Percentiles rank a stretch among this genome's conserved stretches.
Conservation (phyloP, 2,113 vertebrate genomes). For the Lichenostomus cassidix region DNA sequence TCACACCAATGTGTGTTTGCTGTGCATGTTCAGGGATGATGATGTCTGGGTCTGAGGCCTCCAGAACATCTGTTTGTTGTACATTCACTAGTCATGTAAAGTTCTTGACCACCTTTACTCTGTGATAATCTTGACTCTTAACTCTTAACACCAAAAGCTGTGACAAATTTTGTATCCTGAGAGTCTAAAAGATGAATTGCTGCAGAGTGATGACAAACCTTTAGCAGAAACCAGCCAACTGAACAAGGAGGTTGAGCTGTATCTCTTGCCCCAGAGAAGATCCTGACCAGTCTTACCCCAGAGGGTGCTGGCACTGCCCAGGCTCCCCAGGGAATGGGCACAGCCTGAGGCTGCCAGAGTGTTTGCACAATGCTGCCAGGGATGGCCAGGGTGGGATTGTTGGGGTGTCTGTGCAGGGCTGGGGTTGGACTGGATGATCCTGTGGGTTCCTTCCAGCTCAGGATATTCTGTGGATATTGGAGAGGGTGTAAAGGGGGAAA, state of each 20-base stretch:
- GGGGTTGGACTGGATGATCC: neutral
- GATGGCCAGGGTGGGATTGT: rapidly evolving
- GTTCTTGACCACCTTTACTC: neutral
- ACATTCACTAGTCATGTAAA: rapidly evolving
- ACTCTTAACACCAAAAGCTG: neutral
- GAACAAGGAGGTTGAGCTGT: neutral
- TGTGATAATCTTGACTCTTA: neutral
- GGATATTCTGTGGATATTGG: neutral
- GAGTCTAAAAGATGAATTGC: neutral
- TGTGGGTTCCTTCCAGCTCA: neutral
- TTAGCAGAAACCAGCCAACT: neutral
- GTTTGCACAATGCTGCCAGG: rapidly evolving
- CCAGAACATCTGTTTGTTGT: neutral
- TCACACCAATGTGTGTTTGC: neutral
- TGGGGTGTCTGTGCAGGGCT: neutral
- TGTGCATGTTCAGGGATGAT: neutral
- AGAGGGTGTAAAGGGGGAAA: neutral
- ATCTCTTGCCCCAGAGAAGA: neutral
- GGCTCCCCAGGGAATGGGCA: neutral
- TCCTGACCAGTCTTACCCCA: neutral
- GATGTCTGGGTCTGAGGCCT: neutral
- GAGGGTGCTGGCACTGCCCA: neutral
- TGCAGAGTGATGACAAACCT: neutral
- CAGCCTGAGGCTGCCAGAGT: rapidly evolving
- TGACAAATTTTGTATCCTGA: neutral